A percentile compares a stretch with the other conserved stretches of the same genome.
These are phyloP conservation scores for Aptenodytes forsteri DNA, from an alignment of 2,113 vertebrate species.

Conservation along the genomic window DNA sequence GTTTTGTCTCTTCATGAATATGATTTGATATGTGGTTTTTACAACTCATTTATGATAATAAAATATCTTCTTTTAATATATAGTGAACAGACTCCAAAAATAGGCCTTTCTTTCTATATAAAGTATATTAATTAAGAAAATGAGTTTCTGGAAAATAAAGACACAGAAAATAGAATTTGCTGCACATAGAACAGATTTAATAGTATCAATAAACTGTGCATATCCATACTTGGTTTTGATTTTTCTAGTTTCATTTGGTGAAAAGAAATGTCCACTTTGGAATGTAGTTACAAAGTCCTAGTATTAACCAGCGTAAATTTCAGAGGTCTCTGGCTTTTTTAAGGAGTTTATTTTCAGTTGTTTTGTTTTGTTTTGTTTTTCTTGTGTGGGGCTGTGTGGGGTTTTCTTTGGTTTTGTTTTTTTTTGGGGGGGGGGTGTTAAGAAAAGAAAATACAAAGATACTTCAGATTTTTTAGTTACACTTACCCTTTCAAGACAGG, in stretches of 20 bases:
- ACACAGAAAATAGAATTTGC: neutral
- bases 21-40: neutral
- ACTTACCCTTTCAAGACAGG: neutral
- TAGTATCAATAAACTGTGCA: neutral
- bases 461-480: neutral
- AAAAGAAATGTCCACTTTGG: neutral
- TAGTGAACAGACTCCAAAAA: neutral
- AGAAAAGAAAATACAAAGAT: neutral
- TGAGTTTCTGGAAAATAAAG: neutral
- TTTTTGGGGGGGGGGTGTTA: fast-evolving
- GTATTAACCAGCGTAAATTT: neutral
- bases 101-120: neutral
- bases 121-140: neutral
- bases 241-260: neutral
- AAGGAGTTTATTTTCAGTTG: neutral
- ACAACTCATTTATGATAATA: neutral
- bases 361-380: neutral
- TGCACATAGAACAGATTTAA: neutral
- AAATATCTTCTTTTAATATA: neutral
- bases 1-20: neutral
- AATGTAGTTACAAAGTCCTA: neutral
- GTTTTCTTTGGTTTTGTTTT: neutral
- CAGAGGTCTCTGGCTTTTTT: neutral
- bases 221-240: neutral
- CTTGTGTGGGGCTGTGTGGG: neutral